Evolutionary conservation across 1,140 invertebrate genomes (phyloP).

Genomic region (Megalonaias nervosa): DNA sequence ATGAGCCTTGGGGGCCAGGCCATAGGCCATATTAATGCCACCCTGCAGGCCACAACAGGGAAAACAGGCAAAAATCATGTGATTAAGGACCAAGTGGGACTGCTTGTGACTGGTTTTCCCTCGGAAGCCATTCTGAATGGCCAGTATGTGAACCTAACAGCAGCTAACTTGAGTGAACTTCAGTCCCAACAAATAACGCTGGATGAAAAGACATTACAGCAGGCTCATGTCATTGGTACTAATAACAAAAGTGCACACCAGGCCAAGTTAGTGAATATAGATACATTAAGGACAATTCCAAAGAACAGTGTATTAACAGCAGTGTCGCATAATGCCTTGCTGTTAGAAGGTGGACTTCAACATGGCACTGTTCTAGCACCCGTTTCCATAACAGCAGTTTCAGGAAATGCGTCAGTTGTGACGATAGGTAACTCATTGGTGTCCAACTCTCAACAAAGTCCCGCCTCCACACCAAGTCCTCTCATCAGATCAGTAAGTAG

Average conservation of each 20-base stretch:
- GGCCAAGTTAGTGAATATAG: constrained; percentile 40
- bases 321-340: constrained; percentile 47
- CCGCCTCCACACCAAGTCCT: constrained; percentile 26
- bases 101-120: constrained; percentile 62
- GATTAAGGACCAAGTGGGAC: constrained; percentile 57
- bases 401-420: constrained; percentile 11
- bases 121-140: constrained; percentile 55
- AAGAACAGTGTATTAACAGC: constrained; percentile 51
- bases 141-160: constrained; percentile 58
- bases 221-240: constrained; percentile 39
- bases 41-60: constrained; percentile 37
- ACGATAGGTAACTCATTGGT: constrained; percentile 1
- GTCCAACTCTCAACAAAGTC: constrained; percentile 25
- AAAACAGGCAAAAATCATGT: constrained; percentile 54
- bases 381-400: constrained; percentile 44
- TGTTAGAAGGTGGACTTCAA: constrained; percentile 52
- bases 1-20: constrained; percentile 54
- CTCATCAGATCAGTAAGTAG: constrained; percentile 37
- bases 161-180: constrained; percentile 7
- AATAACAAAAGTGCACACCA: constrained; percentile 28
- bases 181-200: constrained; percentile 14
- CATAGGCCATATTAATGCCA: constrained; percentile 53
- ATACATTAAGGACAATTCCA: constrained; percentile 44
- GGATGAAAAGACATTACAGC: constrained; percentile 40
- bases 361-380: constrained; percentile 56